phyloP scores from a whole-genome alignment of 64 coral and sea anemone species.

The Montipora foliosa region DNA sequence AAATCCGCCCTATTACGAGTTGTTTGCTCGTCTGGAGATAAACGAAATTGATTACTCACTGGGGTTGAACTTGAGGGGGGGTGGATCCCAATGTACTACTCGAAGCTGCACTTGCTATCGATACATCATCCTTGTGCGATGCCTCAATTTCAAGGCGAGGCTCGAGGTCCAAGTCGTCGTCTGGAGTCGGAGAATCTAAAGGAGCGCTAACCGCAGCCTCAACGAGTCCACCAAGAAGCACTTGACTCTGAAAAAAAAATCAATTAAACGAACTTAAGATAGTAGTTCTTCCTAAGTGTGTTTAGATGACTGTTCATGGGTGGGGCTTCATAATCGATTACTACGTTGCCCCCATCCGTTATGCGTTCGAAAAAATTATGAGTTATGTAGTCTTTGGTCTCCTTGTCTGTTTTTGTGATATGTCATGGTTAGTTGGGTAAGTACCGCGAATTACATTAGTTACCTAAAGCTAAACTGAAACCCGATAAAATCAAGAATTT shows the following conservation, averaged over 20 bases:
- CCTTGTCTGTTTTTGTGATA: too few relatives aligned
- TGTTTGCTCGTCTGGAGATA: too few relatives aligned
- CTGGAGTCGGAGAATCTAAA: background rate
- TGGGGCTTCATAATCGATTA: too few relatives aligned
- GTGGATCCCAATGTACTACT: conserved; percentile 61
- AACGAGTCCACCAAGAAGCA: background rate
- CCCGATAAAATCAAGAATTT: too few relatives aligned
- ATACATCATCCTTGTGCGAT: background rate
- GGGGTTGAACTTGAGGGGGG: conserved; percentile 24
- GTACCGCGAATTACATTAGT: too few relatives aligned
- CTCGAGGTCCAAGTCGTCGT: conserved; percentile 28
- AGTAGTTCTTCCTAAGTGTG: too few relatives aligned
- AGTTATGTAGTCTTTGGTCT: too few relatives aligned
- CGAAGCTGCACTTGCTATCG: conserved; percentile 13
- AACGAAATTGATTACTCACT: conserved; percentile 13
- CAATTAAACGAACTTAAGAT: background rate
- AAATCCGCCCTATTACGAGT: background rate
- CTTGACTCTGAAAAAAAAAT: conserved; percentile 5
- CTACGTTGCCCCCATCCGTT: too few relatives aligned
- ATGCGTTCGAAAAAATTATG: too few relatives aligned
- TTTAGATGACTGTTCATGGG: too few relatives aligned
- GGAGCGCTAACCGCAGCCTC: conserved; percentile 36
- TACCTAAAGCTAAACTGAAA: too few relatives aligned
- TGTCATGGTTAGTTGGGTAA: too few relatives aligned
- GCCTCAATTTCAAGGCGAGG: conserved; percentile 24